Percentiles rank a stretch among this genome's conserved stretches.
Evolutionary conservation across 2,113 vertebrate species (phyloP).

Genomic region (Alaudala cheleensis): DNA sequence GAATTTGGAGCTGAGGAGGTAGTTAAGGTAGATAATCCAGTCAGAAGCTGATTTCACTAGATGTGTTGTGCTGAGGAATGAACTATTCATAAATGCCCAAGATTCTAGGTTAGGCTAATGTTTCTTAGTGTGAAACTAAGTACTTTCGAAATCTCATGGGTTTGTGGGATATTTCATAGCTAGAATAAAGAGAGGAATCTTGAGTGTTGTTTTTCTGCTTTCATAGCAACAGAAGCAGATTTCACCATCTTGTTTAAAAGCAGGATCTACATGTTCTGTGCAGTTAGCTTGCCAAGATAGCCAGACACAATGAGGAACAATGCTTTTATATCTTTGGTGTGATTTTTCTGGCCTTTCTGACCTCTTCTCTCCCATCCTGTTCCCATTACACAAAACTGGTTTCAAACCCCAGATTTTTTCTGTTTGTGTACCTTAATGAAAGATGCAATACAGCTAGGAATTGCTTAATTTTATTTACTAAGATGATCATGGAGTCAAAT

Average conservation of each 20-base stretch:
- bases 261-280: neutral
- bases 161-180: neutral
- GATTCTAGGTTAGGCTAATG: neutral
- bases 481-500: neutral
- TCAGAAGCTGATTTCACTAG: neutral
- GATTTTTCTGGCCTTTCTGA: neutral
- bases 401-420: neutral
- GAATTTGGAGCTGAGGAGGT: neutral
- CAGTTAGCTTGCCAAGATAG: neutral
- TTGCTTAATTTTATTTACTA: neutral
- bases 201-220: neutral
- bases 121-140: neutral
- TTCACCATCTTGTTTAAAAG: neutral
- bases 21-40: neutral
- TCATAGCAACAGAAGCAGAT: neutral
- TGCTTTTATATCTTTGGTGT: neutral
- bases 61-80: neutral
- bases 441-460: neutral
- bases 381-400: neutral
- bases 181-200: neutral
- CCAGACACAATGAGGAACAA: neutral
- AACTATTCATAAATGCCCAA: neutral
- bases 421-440: neutral
- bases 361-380: neutral
- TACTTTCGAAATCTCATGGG: neutral